phyloP scores from a whole-genome alignment of 1,140 invertebrate species.

The Formica selysi region DNA sequence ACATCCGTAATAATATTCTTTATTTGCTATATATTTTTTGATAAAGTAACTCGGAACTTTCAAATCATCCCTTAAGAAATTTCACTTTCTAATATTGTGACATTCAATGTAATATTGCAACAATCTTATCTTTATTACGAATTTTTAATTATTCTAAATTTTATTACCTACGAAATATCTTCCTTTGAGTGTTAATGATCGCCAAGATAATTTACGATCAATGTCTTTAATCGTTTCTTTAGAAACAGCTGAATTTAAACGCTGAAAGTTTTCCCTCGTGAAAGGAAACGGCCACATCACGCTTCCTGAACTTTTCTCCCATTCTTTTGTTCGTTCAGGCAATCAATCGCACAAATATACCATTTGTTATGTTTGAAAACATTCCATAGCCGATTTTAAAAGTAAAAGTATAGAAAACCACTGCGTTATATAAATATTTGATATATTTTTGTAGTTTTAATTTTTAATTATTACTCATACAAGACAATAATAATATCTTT shows the following conservation, averaged over 20 bases:
- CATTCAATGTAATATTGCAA: not conserved
- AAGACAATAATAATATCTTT: not conserved
- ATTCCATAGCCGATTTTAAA: slow-evolving; percentile 3
- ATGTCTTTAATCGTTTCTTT: slow-evolving; percentile 70
- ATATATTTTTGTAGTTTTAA: not conserved
- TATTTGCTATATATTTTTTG: not conserved
- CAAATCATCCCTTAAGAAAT: not conserved
- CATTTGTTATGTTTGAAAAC: slow-evolving; percentile 27
- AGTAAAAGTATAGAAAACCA: not conserved
- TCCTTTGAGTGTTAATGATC: slow-evolving; percentile 8
- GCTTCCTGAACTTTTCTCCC: slow-evolving; percentile 52
- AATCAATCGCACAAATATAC: slow-evolving; percentile 49
- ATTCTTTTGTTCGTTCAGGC: slow-evolving; percentile 27
- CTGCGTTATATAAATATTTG: not conserved
- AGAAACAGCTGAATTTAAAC: slow-evolving; percentile 67
- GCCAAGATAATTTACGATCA: slow-evolving; percentile 49
- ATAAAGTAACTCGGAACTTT: not conserved
- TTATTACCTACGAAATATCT: slow-evolving; percentile 25
- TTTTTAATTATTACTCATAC: not conserved
- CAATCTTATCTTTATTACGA: not conserved
- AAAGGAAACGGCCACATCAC: slow-evolving; percentile 63
- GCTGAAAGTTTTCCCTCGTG: slow-evolving; percentile 69
- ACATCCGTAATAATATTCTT: not conserved
- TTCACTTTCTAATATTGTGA: not conserved
- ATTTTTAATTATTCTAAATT: slow-evolving; percentile 36